Conservation (phyloP, 2,888 invertebrate species). For the Andrena chrysosceles region DNA sequence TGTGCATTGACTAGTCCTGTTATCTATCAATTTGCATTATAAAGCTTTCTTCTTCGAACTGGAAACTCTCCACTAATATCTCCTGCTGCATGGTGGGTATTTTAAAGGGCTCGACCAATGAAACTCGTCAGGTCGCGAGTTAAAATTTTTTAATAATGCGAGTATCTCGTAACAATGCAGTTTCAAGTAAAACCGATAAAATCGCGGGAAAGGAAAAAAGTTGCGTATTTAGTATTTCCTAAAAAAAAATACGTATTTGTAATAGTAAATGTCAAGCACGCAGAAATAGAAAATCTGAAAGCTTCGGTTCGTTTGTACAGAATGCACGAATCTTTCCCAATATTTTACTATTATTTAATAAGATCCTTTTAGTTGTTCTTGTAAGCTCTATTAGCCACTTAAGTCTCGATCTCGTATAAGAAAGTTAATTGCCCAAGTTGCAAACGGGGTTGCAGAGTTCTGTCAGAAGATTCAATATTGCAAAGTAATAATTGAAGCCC, state of each 20-base stretch:
- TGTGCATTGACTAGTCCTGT: conserved; percentile 3
- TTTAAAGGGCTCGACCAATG: conserved; percentile 3
- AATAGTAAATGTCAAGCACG: background rate
- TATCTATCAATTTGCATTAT: conserved; percentile 26
- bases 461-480: too few species aligned
- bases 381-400: too few species aligned
- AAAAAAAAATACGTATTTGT: background rate
- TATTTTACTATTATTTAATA: too few species aligned
- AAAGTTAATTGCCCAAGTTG: too few species aligned
- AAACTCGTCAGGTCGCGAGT: conserved; percentile 1
- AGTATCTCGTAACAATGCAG: conserved; percentile 7
- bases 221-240: conserved; percentile 9
- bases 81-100: background rate
- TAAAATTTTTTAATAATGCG: conserved; percentile 51
- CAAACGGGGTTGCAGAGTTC: too few species aligned
- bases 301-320: background rate
- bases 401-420: too few species aligned
- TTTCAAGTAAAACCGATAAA: conserved; percentile 8
- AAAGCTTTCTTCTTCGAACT: conserved; percentile 20
- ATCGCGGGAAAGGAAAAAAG: conserved; percentile 30
- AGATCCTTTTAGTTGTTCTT: too few species aligned
- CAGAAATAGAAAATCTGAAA: background rate
- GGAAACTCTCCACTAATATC: conserved; percentile 1
- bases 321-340: background rate
- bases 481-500: too few species aligned